These are phyloP conservation scores for Eupithecia abbreviata DNA, from an alignment of 2,888 invertebrate species.

Conservation along the genomic window DNA sequence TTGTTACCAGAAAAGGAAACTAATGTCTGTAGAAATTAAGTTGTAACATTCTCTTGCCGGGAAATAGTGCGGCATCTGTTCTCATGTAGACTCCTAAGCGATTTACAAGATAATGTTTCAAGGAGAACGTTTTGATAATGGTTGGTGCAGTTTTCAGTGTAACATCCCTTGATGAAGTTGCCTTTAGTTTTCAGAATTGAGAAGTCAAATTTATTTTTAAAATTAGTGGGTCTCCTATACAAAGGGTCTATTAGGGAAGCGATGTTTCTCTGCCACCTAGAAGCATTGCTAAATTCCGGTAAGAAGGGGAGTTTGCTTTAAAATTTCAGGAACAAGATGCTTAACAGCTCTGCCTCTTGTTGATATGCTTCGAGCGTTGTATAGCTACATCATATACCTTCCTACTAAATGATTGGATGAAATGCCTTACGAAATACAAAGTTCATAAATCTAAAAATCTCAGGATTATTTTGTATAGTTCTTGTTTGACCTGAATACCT, in stretches of 20 bases:
- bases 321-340: background rate
- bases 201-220: background rate
- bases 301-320: background rate
- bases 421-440: background rate
- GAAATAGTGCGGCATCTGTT: constrained; percentile 53
- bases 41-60: constrained; percentile 56
- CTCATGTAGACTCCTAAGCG: constrained; percentile 51
- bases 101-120: constrained; percentile 51
- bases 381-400: background rate
- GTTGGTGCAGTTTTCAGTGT: constrained; percentile 22
- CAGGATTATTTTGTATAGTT: background rate
- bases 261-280: background rate
- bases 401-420: background rate
- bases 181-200: background rate
- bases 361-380: background rate
- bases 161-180: background rate
- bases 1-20: constrained; percentile 39
- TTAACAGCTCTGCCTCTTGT: background rate
- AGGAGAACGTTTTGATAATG: constrained; percentile 36
- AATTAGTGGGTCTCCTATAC: background rate
- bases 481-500: background rate
- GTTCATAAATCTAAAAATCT: background rate
- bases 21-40: constrained; percentile 61
- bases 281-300: background rate
- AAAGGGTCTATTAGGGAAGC: background rate